Evolutionary conservation across 1,140 invertebrate genomes (phyloP), one percentile per base, ranked within the genome.

Genomic region (Sitophilus oryzae): DNA sequence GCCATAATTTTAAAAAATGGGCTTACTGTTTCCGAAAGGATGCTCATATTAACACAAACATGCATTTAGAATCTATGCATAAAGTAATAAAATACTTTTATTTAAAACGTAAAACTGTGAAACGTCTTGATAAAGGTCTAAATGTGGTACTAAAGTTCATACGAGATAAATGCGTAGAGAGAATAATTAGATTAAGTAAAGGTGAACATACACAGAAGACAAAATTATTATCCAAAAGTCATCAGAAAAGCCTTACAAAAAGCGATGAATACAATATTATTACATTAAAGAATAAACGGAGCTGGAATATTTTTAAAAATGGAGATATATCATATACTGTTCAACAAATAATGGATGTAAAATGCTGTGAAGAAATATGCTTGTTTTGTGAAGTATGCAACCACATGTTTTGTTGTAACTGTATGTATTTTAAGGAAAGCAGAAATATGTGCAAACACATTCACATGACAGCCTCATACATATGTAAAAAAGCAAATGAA

Each of bases 371-470:
- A 10, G 4, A 25, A 9, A 23, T 46, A 9, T 46, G 43, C 22
- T 18, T 10, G 19, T 46, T 46, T 46, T 46, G 43, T 46, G 23
- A 46, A 9, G 34, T 30, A 46, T 46, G 43, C 34, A 19, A 10
- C 34, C 43, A 46, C 16, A n/a, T 18, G 19, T 46, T n/a, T 46
- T 18, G 9, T 25, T 46, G 43, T 30, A 30, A 11, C 4, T 46
- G 43, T 20, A n/a, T 9, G 8, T n/a, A 14, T 30, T 46, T 30
- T 46, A 18, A 18, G 11, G n/a, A 46, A 10, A 9, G 19, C 15
- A 18, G 16, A 4, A 2, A 16, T 23, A 46, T 46, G 3, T 46
- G 43, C 34, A 46, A 46, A 30, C 43, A 46, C 18, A 46, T 46
- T 8, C 43, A 46, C 34, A 15, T 10, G 9, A 41, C n/a, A n/a